phyloP scores from a whole-genome alignment of 1,140 invertebrate genomes.

The Rhopalosiphum padi region DNA sequence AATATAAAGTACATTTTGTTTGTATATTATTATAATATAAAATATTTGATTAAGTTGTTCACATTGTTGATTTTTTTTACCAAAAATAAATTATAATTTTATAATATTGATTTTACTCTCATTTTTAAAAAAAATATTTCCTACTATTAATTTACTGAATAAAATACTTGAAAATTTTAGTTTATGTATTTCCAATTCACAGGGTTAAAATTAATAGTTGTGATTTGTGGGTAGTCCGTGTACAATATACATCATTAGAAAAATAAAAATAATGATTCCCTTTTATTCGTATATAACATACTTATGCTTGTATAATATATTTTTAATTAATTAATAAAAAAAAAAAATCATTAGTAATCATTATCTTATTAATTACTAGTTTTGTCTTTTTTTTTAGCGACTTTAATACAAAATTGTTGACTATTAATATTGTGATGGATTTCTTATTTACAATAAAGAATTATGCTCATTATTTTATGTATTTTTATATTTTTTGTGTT shows the following conservation, averaged over 20 bases:
- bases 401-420: neutral
- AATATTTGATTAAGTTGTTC: constrained; percentile 25
- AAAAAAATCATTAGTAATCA: neutral
- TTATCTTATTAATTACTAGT: constrained; percentile 6
- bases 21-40: constrained; percentile 35
- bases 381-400: neutral
- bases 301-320: neutral
- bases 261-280: neutral
- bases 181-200: constrained; percentile 13
- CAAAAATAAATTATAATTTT: constrained; percentile 55
- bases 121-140: constrained; percentile 4
- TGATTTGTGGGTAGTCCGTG: neutral
- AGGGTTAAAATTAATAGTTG: neutral
- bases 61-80: constrained; percentile 52
- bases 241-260: neutral
- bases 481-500: neutral
- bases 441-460: neutral
- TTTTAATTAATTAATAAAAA: neutral
- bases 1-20: neutral
- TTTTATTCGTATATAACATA: neutral
- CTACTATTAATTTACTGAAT: neutral
- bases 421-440: neutral
- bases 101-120: constrained; percentile 7
- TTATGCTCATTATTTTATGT: constrained; percentile 10
- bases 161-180: neutral